Percentiles rank a stretch among this genome's conserved stretches.
phyloP scores from a whole-genome alignment of 92 coral and sea anemone genomes.

The Plumapathes pennacea region DNA sequence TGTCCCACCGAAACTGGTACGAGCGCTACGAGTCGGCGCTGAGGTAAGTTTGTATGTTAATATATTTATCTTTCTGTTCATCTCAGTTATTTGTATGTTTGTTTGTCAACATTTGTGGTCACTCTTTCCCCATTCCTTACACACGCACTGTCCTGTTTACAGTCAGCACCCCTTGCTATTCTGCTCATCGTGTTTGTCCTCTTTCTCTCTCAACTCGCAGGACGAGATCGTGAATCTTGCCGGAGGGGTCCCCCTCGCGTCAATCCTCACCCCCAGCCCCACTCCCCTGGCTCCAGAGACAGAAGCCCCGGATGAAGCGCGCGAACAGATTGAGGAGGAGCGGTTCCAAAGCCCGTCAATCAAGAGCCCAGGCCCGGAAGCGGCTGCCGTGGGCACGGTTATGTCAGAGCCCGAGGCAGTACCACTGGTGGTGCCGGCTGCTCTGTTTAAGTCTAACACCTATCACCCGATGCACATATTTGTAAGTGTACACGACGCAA shows the following conservation, averaged over 20 bases:
- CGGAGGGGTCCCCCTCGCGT: conserved; percentile 51
- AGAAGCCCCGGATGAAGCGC: conserved; percentile 53
- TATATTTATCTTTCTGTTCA: too few species aligned
- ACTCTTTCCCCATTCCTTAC: too few species aligned
- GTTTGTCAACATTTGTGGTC: too few species aligned
- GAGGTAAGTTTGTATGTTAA: conserved; percentile 68
- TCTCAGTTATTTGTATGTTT: background rate
- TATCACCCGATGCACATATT: conserved; percentile 95
- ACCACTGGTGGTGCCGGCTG: conserved; percentile 90
- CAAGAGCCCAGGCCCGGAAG: conserved; percentile 48
- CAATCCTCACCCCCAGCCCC: conserved; percentile 46
- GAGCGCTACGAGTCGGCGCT: conserved; percentile 88
- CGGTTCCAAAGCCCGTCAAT: conserved; percentile 20
- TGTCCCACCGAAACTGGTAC: conserved; percentile 79
- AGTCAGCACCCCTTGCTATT: too few species aligned
- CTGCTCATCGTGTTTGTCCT: background rate
- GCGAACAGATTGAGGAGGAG: conserved; percentile 44
- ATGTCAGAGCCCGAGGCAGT: conserved; percentile 79
- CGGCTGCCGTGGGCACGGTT: conserved; percentile 40
- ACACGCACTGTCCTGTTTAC: too few species aligned
- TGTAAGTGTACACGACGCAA: conserved; percentile 50
- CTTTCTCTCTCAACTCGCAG: conserved; percentile 40
- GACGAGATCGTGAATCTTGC: conserved; percentile 82
- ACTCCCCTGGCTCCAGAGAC: conserved; percentile 28
- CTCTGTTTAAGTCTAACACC: conserved; percentile 72